Evolutionary conservation across 2,797 vertebrate species (phyloP).

Genomic region (Chelmon rostratus): DNA sequence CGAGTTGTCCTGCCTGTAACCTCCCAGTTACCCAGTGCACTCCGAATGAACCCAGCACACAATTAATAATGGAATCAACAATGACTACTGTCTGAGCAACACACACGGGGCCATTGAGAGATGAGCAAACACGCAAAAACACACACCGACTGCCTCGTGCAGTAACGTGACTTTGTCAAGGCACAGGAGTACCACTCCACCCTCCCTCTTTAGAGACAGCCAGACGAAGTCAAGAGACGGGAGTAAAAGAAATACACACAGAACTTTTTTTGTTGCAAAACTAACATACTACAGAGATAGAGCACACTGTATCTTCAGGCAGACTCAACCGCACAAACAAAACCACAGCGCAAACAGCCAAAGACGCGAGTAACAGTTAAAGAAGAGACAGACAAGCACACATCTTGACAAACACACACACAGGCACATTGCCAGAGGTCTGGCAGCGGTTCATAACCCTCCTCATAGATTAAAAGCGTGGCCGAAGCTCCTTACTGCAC

Average conservation of each 20-base stretch:
- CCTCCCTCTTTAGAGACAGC: constrained; percentile 25
- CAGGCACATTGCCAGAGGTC: constrained; percentile 65
- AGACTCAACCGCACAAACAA: constrained; percentile 40
- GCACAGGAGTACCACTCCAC: constrained; percentile 33
- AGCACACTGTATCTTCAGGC: constrained; percentile 18
- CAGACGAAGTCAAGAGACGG: constrained; percentile 12
- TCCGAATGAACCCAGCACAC: constrained; percentile 80
- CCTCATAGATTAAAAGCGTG: constrained; percentile 71
- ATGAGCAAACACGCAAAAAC: constrained; percentile 23
- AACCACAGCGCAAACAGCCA: constrained; percentile 35
- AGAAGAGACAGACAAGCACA: constrained; percentile 47
- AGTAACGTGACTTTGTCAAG: constrained; percentile 51
- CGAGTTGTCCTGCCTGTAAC: constrained; percentile 75
- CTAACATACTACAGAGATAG: constrained; percentile 8
- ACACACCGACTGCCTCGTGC: constrained; percentile 29
- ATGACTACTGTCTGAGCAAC: constrained; percentile 66
- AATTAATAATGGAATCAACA: constrained; percentile 86
- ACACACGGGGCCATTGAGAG: constrained; percentile 52
- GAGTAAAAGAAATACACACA: constrained; percentile 20
- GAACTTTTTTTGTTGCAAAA: constrained; percentile 53
- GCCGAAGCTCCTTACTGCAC: constrained; percentile 85
- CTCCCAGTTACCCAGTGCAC: constrained; percentile 82
- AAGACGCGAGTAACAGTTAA: constrained; percentile 38
- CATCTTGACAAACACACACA: constrained; percentile 64
- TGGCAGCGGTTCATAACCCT: constrained; percentile 64